phyloP scores from a whole-genome alignment of 2,888 invertebrate genomes.

The Ceramica pisi region DNA sequence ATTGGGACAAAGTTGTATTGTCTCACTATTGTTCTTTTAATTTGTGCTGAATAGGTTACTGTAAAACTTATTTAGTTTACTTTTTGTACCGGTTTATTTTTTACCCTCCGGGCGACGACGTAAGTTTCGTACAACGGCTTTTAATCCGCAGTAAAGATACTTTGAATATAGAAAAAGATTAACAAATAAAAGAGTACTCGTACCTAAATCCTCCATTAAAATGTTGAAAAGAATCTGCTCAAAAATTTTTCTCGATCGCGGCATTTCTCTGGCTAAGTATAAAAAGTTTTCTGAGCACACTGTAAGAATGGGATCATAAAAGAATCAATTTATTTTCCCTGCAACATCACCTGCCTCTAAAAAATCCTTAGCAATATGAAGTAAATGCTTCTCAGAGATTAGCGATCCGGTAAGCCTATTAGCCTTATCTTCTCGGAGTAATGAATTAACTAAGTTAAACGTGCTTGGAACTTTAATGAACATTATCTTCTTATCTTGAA shows the following conservation, averaged over 20 bases:
- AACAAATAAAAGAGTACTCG: neutral
- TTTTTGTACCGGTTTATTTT: neutral
- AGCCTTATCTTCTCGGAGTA: neutral
- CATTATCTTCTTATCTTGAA: conserved; percentile 25
- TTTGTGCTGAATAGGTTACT: too few relatives aligned
- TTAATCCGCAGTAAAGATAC: neutral
- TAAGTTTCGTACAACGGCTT: neutral
- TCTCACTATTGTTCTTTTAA: too few relatives aligned
- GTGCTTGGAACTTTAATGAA: conserved; percentile 20
- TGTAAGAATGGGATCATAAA: neutral
- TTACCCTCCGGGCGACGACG: neutral
- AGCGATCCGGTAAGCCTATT: conserved; percentile 14
- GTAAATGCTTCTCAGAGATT: conserved; percentile 1
- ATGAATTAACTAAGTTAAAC: conserved; percentile 19
- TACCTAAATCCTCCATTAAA: too few relatives aligned
- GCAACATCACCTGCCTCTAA: neutral
- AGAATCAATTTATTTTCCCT: neutral
- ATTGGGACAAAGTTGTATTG: too few relatives aligned
- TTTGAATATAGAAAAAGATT: neutral
- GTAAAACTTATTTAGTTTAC: neutral
- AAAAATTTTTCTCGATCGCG: neutral
- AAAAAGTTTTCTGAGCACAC: neutral
- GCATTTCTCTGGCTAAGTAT: neutral
- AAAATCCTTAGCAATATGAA: neutral
- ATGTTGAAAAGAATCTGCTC: neutral